A percentile compares a stretch with the other conserved stretches of the same genome.
These are phyloP conservation scores for Mylabris sibirica DNA, from an alignment of 2,888 invertebrate genomes.

Conservation along the genomic window DNA sequence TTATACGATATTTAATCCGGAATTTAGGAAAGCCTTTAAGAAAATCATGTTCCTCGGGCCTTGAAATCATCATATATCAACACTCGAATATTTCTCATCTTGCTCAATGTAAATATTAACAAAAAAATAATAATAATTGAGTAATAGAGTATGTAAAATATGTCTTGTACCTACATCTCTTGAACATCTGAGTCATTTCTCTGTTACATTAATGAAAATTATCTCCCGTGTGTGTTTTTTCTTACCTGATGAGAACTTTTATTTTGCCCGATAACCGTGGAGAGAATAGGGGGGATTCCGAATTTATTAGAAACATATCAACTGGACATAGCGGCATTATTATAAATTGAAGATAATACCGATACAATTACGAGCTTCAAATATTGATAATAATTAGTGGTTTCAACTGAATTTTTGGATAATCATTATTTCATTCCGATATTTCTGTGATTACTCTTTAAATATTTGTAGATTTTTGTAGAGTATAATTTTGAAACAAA, in stretches of 20 bases:
- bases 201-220: neutral
- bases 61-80: slow-evolving; percentile 21
- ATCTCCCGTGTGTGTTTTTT: too few relatives aligned
- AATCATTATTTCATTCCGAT: slow-evolving; percentile 33
- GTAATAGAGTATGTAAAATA: too few relatives aligned
- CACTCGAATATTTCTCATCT: slow-evolving; percentile 34
- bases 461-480: slow-evolving; percentile 1
- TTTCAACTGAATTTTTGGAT: slow-evolving; percentile 24
- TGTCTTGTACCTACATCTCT: too few relatives aligned
- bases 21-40: slow-evolving; percentile 97
- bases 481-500: slow-evolving; percentile 25
- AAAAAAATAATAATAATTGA: neutral
- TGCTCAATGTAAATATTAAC: slow-evolving; percentile 46
- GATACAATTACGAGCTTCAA: slow-evolving; percentile 42
- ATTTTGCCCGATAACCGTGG: neutral
- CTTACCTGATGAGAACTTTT: neutral
- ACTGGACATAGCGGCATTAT: slow-evolving; percentile 25
- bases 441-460: slow-evolving; percentile 37
- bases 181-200: neutral
- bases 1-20: slow-evolving; percentile 95
- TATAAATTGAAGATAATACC: slow-evolving; percentile 10
- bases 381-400: slow-evolving; percentile 45
- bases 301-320: slow-evolving; percentile 59
- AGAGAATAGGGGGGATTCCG: slow-evolving; percentile 45
- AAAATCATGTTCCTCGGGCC: slow-evolving; percentile 81